Conservation (phyloP, 2,797 vertebrate genomes). For the Paguma larvata region DNA sequence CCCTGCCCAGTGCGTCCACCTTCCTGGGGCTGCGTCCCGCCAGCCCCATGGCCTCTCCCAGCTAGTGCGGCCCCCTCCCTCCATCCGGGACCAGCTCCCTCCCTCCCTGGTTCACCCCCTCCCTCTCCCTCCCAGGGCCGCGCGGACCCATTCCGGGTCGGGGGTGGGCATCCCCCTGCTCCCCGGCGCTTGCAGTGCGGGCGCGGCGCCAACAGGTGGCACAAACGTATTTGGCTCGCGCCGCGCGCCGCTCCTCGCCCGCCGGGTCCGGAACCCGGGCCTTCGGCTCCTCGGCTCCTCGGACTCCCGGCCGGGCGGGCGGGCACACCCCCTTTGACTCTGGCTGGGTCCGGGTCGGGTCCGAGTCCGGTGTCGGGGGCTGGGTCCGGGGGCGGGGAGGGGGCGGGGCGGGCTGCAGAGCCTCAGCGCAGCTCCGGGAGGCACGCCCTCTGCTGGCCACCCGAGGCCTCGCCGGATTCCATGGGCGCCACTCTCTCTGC, state of each 20-base stretch:
- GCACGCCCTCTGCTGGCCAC: constrained; percentile 77
- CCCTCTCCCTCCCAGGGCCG: background rate
- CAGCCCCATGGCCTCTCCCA: too few species aligned
- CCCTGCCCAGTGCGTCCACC: accelerated
- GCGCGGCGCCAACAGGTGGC: constrained; percentile 91
- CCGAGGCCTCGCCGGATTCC: background rate
- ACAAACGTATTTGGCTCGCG: constrained; percentile 90
- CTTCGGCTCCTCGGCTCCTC: accelerated
- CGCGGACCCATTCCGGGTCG: too few species aligned
- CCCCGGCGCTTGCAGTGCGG: constrained; percentile 86
- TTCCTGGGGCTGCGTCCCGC: too few species aligned
- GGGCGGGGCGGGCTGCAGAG: accelerated
- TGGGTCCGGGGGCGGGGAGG: accelerated
- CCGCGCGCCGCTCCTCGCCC: constrained; percentile 75
- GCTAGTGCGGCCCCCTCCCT: too few species aligned
- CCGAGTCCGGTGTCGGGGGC: accelerated
- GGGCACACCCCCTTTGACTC: background rate
- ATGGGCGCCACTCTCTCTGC: accelerated
- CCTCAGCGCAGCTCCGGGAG: background rate
- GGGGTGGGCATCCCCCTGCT: too few species aligned
- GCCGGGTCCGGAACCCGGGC: background rate
- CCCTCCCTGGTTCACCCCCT: too few species aligned
- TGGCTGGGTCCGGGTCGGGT: accelerated
- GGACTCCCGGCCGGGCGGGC: background rate
- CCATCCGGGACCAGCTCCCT: too few species aligned